Evolutionary conservation across 1,140 invertebrate species (phyloP).

Genomic region (Bombus terrestris): DNA sequence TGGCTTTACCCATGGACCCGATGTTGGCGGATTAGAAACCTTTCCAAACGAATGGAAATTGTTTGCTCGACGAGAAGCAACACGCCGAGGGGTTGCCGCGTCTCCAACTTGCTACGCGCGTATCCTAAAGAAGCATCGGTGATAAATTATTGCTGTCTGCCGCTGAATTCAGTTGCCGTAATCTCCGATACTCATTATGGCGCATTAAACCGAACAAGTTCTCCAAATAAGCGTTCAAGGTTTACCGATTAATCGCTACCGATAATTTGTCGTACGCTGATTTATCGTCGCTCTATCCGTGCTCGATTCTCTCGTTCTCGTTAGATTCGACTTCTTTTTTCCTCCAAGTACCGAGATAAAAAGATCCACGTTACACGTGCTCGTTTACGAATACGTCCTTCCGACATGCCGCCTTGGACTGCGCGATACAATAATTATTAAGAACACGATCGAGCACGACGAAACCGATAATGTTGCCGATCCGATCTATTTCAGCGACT

Average conservation of each 20-base stretch:
- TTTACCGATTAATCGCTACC: constrained; percentile 57
- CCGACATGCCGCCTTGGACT: not conserved
- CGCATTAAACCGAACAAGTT: constrained; percentile 57
- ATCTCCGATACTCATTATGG: constrained; percentile 54
- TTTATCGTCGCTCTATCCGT: constrained; percentile 34
- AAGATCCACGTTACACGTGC: constrained; percentile 14
- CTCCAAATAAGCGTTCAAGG: constrained; percentile 49
- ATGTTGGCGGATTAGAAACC: constrained; percentile 66
- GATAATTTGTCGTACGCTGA: constrained; percentile 58
- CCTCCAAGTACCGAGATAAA: not conserved
- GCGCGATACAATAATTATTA: constrained; percentile 6
- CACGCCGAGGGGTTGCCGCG: not conserved
- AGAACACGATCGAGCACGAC: not conserved
- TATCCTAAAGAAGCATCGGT: constrained; percentile 53
- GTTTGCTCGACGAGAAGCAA: constrained; percentile 56
- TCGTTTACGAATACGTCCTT: not conserved
- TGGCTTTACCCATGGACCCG: constrained; percentile 38
- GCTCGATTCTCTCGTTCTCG: constrained; percentile 18
- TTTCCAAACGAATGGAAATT: constrained; percentile 70
- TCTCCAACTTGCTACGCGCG: not conserved
- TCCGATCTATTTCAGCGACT: too few species aligned
- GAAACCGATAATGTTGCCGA: not conserved
- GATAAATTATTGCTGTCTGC: constrained; percentile 47
- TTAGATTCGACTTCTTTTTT: not conserved
- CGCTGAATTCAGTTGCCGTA: constrained; percentile 55